Base-by-base conservation (phyloP, 1,140 invertebrate genomes). In the Cotesia typhae region DNA sequence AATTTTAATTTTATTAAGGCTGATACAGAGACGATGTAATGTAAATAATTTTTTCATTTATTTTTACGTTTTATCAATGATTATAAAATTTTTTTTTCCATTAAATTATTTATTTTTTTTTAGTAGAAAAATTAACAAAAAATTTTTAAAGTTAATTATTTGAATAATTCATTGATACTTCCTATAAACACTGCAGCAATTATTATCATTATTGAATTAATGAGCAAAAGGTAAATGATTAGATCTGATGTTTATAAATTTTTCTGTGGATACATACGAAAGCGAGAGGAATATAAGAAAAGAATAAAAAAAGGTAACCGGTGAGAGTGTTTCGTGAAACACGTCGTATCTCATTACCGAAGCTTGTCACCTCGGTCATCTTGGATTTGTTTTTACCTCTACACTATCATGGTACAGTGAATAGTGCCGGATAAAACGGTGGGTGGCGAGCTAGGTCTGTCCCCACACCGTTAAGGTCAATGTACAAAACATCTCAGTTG, bases 391-490 rank as follows among this genome's bases (percentile, higher is more conserved):
- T 63, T 37, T 35, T 47, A 47, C 41, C 35, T 65, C 9, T 63
- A 63, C 28, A 35, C 17, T 35, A 47, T 65, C 37, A 41, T 65
- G 41, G 41, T 47, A 47, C 37, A 76, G 75, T 75, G 70, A 76
- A 67, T 69, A 28, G 66, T 71, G 64, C 5, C 41, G 52, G 4
- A 73, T 63, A 72, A 72, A 71, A 72, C 61, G 73, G 77, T 81
- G 79, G 79, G 76, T 77, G 80, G 80, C 77, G 76, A 81, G 41
- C 41, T 47, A 10, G 75, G 78, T 77, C 74, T 82, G 75, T 81
- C 76, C 63, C 41, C 76, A 74, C 78, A 82, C 81, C 81, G 81
- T 83, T 83, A 83, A 83, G 80, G 80, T 83, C 80, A 83, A 82
- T 76, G 81, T 80, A 79, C 80, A 80, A 77, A 57, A 75, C 41